Percentiles rank a stretch among this genome's conserved stretches.
Conservation (phyloP, 2,797 vertebrate genomes). For the Netta rufina region DNA sequence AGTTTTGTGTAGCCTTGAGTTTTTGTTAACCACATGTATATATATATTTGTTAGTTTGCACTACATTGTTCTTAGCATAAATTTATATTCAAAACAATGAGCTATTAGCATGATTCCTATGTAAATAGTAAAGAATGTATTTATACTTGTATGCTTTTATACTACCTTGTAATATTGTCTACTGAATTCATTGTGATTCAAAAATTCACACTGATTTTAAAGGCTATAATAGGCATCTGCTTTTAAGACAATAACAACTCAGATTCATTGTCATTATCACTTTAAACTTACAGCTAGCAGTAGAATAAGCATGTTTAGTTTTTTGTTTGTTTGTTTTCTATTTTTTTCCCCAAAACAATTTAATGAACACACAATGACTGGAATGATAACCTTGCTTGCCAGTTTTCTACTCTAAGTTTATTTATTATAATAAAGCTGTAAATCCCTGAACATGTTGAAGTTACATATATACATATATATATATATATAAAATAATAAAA, state of each 20-base stretch:
- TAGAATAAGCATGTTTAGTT: neutral
- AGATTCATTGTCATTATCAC: neutral
- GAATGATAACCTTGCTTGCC: neutral
- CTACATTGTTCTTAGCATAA: neutral
- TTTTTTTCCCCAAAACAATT: neutral
- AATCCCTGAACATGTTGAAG: neutral
- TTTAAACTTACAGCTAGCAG: neutral
- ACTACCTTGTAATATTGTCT: neutral
- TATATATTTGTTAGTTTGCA: neutral
- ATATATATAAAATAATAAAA: too few relatives aligned
- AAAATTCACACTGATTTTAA: neutral
- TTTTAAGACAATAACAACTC: neutral
- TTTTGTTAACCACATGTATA: neutral
- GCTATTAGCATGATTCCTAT: neutral
- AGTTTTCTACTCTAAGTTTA: neutral
- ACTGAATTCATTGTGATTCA: neutral
- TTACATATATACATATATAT: neutral
- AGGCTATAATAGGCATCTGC: neutral
- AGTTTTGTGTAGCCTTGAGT: neutral
- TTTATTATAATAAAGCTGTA: neutral
- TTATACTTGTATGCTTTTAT: neutral
- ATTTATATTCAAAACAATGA: neutral
- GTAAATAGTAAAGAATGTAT: neutral
- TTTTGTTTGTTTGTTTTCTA: neutral
- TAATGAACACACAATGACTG: neutral